Evolutionary conservation across 2,888 invertebrate species (phyloP), one percentile per base, ranked within the genome.

Genomic region (Keiferia lycopersicella): DNA sequence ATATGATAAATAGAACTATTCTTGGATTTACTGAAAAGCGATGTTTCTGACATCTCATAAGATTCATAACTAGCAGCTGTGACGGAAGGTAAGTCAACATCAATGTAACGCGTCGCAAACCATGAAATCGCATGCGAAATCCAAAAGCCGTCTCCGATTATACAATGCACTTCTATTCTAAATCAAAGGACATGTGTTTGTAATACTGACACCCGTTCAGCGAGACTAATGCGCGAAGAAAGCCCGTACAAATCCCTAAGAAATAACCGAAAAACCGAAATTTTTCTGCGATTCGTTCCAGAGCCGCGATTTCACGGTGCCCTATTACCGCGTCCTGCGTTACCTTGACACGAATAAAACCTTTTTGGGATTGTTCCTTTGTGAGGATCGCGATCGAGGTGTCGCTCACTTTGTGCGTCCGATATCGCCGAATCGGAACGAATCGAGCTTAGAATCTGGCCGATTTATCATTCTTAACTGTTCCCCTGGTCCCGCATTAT

Each of bases 241-340:
- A 92, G 88, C 82, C 91, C 91, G 90, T 92, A 86, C 86, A 91
- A 92, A 92, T 92, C 87, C 84, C 77, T 86, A 90, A 92, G 92
- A 92, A 92, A 91, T 88, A 89, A 92, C 91, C 92, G 92, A 91
- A 88, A 91, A 92, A 92, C 92, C 92, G 87, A 88, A 88, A 92
- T 91, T 90, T 91, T 92, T 90, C 91, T 87, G 91, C 90, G 80
- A 92, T 92, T 92, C 88, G 92, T 78, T 81, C 82, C 91, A 83
- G 80, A 71, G 70, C 71, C 71, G 71, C 80, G 88, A 91, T 91
- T 91, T 90, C 89, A 90, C 86, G 90, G 86, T 81, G 70, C 82
- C 84, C 84, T 87, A 85, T 88, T 87, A 83, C 83, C 71, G 78
- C 71, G 75, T 84, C 84, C 84, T 79, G 76, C 77, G 70, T 68